Evolutionary conservation across 2,113 vertebrate species (phyloP), one percentile per base, ranked within the genome.

Genomic region (Phrynosoma blainvillii): DNA sequence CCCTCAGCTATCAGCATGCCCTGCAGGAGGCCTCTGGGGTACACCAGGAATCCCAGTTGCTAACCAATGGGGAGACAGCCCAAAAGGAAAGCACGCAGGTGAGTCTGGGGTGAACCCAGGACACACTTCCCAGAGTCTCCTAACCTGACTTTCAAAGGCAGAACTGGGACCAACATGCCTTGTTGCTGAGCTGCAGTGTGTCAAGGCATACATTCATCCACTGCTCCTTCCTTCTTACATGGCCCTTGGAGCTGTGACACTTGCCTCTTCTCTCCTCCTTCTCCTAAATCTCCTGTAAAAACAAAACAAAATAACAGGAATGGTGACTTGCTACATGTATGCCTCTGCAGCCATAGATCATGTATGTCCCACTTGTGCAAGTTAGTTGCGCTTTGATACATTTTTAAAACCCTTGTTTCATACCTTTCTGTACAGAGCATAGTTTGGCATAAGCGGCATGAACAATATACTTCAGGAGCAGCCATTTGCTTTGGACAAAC

Each of bases 61-160:
- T 99, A 95, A 99, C 98, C 96, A 99, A 99, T 8, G 98, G 98
- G 86, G 98, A 99, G 93, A 97, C 97, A 78, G 96, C 97, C 94
- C 97, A 98, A 92, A 99, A 98, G 91, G 98, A 99, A 73, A 97
- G 97, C 84, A 98, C 98, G 25, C 98, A 98, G 94, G 98, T 99
- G 16, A 94, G 93, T 59, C 81, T 21, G 20, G 8, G 20, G 4
- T 1, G 52, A 25, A 5, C 30, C 42, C 59, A 36, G 42, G 56
- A n/a, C 1, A 3, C 42, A 25, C 21, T 62, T 65, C 12, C 18
- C 20, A 30, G 20, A 13, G 20, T 7, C 25, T 80, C 42, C 1
- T 1, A 42, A 8, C 30, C 27, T 2, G 20, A 7, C 68, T 40
- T 52, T 16, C 25, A n/a, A 9, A n/a, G 47, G 79, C 32, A 74